Conservation (phyloP, 2,888 invertebrate genomes). For the Apocheima hispidaria region DNA sequence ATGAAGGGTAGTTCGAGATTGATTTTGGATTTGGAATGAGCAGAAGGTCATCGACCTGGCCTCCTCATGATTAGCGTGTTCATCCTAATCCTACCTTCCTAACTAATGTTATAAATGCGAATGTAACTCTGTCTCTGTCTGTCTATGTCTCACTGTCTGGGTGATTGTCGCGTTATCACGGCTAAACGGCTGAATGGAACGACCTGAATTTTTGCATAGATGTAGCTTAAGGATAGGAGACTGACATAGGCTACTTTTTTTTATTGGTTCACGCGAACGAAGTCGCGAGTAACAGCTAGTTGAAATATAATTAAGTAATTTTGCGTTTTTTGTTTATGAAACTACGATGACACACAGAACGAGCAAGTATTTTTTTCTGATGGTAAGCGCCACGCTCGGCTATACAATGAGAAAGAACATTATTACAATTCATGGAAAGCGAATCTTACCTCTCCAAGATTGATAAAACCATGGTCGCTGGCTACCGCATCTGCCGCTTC, state of each 20-base stretch:
- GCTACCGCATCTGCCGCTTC: slow-evolving; percentile 91
- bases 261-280: too few species aligned
- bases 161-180: too few species aligned
- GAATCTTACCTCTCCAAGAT: slow-evolving; percentile 93
- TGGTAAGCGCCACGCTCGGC: neutral
- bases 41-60: slow-evolving; percentile 24
- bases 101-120: too few species aligned
- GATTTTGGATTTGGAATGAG: slow-evolving; percentile 49
- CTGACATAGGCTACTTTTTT: too few species aligned
- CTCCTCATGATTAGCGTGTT: neutral
- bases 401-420: neutral
- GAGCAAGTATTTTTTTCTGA: neutral
- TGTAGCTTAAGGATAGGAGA: too few species aligned
- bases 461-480: slow-evolving; percentile 92
- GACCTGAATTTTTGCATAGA: too few species aligned
- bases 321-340: too few species aligned
- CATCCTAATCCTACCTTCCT: too few species aligned
- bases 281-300: too few species aligned
- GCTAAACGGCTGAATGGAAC: too few species aligned
- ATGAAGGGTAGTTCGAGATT: slow-evolving; percentile 50
- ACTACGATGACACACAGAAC: neutral
- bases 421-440: neutral
- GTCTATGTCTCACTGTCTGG: too few species aligned
- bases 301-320: neutral
- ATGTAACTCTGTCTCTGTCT: too few species aligned